phyloP scores from a whole-genome alignment of 2,888 invertebrate species.

The Eugnorisma glareosa region DNA sequence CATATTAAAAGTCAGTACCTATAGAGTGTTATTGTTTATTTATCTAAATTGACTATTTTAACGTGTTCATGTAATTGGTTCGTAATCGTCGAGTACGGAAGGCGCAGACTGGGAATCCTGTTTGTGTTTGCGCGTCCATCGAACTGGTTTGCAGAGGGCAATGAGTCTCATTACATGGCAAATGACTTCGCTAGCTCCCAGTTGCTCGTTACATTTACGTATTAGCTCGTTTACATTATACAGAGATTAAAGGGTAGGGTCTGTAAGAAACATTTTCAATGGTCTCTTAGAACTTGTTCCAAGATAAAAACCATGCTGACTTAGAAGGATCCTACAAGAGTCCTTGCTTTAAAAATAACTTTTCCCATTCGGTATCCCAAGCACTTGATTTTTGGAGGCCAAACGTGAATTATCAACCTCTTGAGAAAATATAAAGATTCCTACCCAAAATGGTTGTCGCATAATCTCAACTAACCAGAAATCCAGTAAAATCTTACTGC shows the following conservation, averaged over 20 bases:
- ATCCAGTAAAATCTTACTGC: slow-evolving; percentile 15
- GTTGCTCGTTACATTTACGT: slow-evolving; percentile 60
- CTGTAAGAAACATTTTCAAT: slow-evolving; percentile 32
- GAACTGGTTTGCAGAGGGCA: slow-evolving; percentile 79
- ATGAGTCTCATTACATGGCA: slow-evolving; percentile 76
- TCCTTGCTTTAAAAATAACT: slow-evolving; percentile 4
- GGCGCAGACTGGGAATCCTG: slow-evolving; percentile 82
- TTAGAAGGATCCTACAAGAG: background rate
- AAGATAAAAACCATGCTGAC: background rate
- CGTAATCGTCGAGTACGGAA: slow-evolving; percentile 78
- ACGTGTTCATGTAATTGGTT: slow-evolving; percentile 74
- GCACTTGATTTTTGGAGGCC: background rate
- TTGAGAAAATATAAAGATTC: background rate
- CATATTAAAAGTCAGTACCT: slow-evolving; percentile 17
- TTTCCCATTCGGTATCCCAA: background rate
- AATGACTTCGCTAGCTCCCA: slow-evolving; percentile 71
- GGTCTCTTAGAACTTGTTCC: slow-evolving; percentile 33
- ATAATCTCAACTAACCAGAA: slow-evolving; percentile 4
- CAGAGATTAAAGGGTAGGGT: slow-evolving; percentile 23
- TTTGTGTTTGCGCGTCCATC: slow-evolving; percentile 76
- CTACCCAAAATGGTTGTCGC: background rate
- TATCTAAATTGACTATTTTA: slow-evolving; percentile 34
- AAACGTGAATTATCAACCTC: background rate
- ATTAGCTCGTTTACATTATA: slow-evolving; percentile 65
- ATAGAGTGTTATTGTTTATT: slow-evolving; percentile 34